Evolutionary conservation across 1,140 invertebrate species (phyloP), one percentile per base, ranked within the genome.

Genomic region (Cepaea nemoralis): DNA sequence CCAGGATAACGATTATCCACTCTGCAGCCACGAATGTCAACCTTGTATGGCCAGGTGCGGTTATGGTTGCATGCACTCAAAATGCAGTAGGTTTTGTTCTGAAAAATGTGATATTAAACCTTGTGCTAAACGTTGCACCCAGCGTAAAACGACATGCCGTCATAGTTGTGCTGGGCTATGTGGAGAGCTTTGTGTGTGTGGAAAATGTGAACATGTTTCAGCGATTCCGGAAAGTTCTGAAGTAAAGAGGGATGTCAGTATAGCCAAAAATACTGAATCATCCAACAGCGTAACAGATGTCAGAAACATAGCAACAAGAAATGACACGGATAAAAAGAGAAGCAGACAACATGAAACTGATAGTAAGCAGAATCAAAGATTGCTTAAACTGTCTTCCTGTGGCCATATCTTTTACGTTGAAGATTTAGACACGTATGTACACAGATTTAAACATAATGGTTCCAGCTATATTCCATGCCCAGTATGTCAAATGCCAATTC

Each of bases 121-220:
- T 59, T 93, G 95, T 77, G 74, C 86, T 59, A 24, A 77, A 42
- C 85, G 70, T 27, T 86, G 85, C 8, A 82, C 27, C 24, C 59
- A 95, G 86, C 89, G 92, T 50, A 92, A 81, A 0, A 39, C 89
- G 0, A 42, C 6, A 2, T 95, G 94, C 90, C 90, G 92, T 37
- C 95, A 95, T 88, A 86, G 27, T 33, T 95, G 95, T 87, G 89
- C 92, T 55, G 92, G 83, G 0, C 37, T 91, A 0, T 95, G 95
- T 90, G 91, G 92, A 35, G 95, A 95, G 93, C 88, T 93, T 91
- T 89, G 92, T 88, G 93, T 83, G 2, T 81, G 79, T 39, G 63
- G n/a, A 27, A 31, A 24, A 6, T 83, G 82, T 69, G 67, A 70
- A 35, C 33, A 70, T 35, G 35, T 70, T 22, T 70, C 67, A 22